Conservation (phyloP, 1,140 invertebrate genomes). For the Manduca sexta region DNA sequence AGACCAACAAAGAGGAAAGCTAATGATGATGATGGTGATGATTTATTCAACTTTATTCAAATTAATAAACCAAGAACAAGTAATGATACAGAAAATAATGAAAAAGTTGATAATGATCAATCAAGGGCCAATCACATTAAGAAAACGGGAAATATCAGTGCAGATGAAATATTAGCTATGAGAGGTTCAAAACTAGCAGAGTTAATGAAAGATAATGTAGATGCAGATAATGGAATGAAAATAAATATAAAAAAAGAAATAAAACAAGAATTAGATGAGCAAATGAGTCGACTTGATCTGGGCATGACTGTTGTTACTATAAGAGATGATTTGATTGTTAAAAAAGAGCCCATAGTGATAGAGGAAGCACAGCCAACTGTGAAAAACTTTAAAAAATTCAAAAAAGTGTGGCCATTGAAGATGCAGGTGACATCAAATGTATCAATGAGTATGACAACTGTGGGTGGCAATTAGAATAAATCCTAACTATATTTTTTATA, state of each 20-base stretch:
- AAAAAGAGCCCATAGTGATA: slow-evolving; percentile 38
- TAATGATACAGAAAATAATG: neutral
- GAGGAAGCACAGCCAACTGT: slow-evolving; percentile 16
- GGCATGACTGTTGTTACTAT: slow-evolving; percentile 41
- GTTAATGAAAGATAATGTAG: slow-evolving; percentile 30
- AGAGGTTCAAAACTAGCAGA: slow-evolving; percentile 49
- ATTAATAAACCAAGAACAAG: slow-evolving; percentile 11
- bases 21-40: slow-evolving; percentile 33
- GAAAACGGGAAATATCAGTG: slow-evolving; percentile 2
- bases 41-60: slow-evolving; percentile 55
- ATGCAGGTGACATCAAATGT: slow-evolving; percentile 32
- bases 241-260: slow-evolving; percentile 28
- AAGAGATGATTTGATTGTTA: slow-evolving; percentile 46
- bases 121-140: neutral
- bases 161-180: slow-evolving; percentile 32
- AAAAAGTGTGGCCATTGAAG: slow-evolving; percentile 62
- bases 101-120: neutral
- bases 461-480: neutral
- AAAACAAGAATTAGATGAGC: slow-evolving; percentile 41
- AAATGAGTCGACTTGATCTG: slow-evolving; percentile 45
- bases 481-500: slow-evolving; percentile 2
- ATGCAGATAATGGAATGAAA: slow-evolving; percentile 15
- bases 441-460: slow-evolving; percentile 10
- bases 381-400: slow-evolving; percentile 63
- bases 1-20: slow-evolving; percentile 51